Evolutionary conservation across 2,888 invertebrate genomes (phyloP).

Genomic region (Plemyria rubiginata): DNA sequence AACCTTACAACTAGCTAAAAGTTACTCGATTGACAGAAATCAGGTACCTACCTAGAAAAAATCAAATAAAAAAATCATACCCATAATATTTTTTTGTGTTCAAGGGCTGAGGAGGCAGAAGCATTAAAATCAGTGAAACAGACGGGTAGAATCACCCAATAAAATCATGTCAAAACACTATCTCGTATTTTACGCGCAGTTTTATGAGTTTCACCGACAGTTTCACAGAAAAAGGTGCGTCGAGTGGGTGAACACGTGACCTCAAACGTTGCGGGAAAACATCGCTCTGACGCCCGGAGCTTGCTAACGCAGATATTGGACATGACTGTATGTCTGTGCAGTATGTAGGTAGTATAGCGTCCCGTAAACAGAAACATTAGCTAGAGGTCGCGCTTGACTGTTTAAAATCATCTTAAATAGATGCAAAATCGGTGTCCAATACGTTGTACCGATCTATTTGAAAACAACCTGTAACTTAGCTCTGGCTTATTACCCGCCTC

Average conservation of each 20-base stretch:
- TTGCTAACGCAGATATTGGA: not conserved
- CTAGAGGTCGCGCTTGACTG: too few relatives aligned
- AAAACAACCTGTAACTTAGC: not conserved
- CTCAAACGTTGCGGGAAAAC: not conserved
- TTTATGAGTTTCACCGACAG: not conserved
- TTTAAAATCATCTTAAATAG: too few relatives aligned
- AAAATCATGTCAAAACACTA: constrained; percentile 1
- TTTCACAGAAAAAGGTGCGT: not conserved
- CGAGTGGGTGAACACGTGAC: not conserved
- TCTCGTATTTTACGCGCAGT: constrained; percentile 1
- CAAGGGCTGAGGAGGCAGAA: constrained; percentile 1
- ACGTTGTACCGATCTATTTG: not conserved
- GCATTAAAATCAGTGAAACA: constrained; percentile 5
- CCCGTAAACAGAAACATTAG: too few relatives aligned
- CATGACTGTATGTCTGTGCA: too few relatives aligned
- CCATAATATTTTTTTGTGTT: not conserved
- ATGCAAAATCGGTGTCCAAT: too few relatives aligned
- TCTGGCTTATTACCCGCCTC: not conserved
- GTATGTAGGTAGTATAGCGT: too few relatives aligned
- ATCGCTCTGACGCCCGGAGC: not conserved
- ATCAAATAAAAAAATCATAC: not conserved
- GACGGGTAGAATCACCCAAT: not conserved
- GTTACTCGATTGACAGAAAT: too few relatives aligned
- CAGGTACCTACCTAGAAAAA: not conserved
- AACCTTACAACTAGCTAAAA: too few relatives aligned